Evolutionary conservation across 2,113 vertebrate species (phyloP).

Genomic region (Ctenomys sociabilis): DNA sequence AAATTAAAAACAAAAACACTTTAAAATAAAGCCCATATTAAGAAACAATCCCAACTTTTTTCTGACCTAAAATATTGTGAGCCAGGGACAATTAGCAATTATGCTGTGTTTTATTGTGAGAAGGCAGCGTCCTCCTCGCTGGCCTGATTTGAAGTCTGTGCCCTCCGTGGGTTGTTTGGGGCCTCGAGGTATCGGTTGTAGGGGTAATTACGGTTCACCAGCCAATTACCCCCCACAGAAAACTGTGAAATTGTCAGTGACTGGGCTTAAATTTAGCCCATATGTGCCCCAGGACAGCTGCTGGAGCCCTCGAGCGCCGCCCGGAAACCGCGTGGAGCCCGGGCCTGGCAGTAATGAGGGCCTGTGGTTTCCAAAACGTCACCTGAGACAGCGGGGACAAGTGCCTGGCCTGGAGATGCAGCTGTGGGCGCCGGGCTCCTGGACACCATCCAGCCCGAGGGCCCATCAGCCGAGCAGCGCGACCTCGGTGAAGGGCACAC

Average conservation of each 20-base stretch:
- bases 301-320: slow-evolving; percentile 84
- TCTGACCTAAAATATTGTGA: slow-evolving; percentile 79
- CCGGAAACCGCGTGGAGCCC: slow-evolving; percentile 81
- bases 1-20: slow-evolving; percentile 74
- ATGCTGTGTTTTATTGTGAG: slow-evolving; percentile 82
- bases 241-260: slow-evolving; percentile 85
- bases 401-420: slow-evolving; percentile 19
- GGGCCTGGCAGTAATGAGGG: slow-evolving; percentile 84
- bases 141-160: slow-evolving; percentile 82
- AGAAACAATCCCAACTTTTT: slow-evolving; percentile 71
- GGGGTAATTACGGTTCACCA: slow-evolving; percentile 89
- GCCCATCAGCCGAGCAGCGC: background rate
- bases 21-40: slow-evolving; percentile 73
- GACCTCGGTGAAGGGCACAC: background rate
- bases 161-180: slow-evolving; percentile 84
- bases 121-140: slow-evolving; percentile 84
- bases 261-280: slow-evolving; percentile 87
- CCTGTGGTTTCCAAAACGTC: slow-evolving; percentile 78
- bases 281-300: slow-evolving; percentile 75
- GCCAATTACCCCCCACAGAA: slow-evolving; percentile 84
- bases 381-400: slow-evolving; percentile 75
- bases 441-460: background rate
- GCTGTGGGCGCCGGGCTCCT: slow-evolving; percentile 4
- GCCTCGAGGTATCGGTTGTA: slow-evolving; percentile 85
- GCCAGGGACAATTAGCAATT: slow-evolving; percentile 79